A percentile compares a stretch with the other conserved stretches of the same genome.
phyloP scores from a whole-genome alignment of 2,113 vertebrate species.

The Mormyrus iriodes region DNA sequence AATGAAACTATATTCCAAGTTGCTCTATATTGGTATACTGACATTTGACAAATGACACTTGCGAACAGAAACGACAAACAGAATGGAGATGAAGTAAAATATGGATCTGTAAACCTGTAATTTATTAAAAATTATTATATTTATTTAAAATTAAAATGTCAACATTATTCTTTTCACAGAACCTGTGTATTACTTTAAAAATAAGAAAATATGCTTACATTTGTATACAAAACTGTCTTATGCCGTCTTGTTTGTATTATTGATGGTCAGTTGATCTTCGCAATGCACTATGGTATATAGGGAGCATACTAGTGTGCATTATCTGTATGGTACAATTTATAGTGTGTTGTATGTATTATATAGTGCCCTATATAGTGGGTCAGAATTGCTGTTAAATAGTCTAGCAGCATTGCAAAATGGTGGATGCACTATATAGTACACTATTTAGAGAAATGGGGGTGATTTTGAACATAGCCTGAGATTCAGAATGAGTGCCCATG shows the following conservation, averaged over 20 bases:
- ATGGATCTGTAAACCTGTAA: not conserved
- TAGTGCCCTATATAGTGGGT: too few species aligned
- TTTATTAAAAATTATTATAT: not conserved
- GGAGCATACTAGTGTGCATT: not conserved
- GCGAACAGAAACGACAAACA: not conserved
- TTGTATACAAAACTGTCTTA: not conserved
- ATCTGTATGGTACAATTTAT: not conserved
- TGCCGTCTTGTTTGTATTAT: not conserved
- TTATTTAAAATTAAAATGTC: not conserved
- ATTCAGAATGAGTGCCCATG: too few species aligned
- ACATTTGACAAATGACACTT: not conserved
- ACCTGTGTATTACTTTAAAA: not conserved
- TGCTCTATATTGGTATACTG: not conserved
- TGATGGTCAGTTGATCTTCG: not conserved
- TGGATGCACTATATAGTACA: too few species aligned
- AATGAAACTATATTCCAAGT: not conserved
- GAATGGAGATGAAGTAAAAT: not conserved
- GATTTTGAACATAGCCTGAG: too few species aligned
- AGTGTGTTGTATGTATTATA: not conserved
- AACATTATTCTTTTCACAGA: not conserved
- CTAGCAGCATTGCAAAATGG: too few species aligned
- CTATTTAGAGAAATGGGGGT: too few species aligned
- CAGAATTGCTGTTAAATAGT: too few species aligned
- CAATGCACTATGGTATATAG: not conserved
- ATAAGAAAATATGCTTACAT: not conserved